These are phyloP conservation scores for Coracopsis vasa DNA, from an alignment of 2,113 vertebrate genomes.

Conservation along the genomic window DNA sequence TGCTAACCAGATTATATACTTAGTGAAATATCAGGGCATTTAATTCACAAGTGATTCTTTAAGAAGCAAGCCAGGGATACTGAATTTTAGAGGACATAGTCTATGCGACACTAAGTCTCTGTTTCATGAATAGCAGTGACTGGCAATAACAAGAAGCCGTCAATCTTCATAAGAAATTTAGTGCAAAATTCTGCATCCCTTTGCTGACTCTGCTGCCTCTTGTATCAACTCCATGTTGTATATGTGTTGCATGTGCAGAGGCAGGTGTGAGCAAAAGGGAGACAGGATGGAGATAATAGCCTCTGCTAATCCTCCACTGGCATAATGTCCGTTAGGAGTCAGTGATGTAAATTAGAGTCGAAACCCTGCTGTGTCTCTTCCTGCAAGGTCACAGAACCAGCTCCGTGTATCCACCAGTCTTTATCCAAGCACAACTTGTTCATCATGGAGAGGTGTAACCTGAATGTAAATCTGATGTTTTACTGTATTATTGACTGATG, in stretches of 20 bases:
- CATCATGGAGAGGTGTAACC: background rate
- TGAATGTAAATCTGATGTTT: background rate
- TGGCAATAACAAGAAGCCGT: background rate
- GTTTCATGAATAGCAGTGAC: background rate
- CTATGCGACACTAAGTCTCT: background rate
- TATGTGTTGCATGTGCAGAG: background rate
- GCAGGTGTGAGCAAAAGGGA: slow-evolving; percentile 28
- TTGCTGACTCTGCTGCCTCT: background rate
- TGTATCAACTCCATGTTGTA: background rate
- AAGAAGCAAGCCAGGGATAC: background rate
- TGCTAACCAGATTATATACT: background rate
- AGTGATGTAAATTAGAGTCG: slow-evolving; percentile 25
- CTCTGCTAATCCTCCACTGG: slow-evolving; percentile 12
- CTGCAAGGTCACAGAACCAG: background rate
- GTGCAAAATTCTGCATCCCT: background rate
- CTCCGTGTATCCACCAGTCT: background rate
- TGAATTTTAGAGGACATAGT: background rate
- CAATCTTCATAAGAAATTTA: background rate
- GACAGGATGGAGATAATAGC: slow-evolving; percentile 18
- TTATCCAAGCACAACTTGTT: background rate
- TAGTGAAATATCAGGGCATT: background rate
- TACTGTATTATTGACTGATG: background rate
- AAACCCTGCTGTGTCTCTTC: slow-evolving; percentile 1
- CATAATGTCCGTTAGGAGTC: slow-evolving; percentile 20
- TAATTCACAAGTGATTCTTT: slow-evolving; percentile 2